These are phyloP conservation scores for Torymus auratus DNA, from an alignment of 2,888 invertebrate genomes.

Conservation along the genomic window DNA sequence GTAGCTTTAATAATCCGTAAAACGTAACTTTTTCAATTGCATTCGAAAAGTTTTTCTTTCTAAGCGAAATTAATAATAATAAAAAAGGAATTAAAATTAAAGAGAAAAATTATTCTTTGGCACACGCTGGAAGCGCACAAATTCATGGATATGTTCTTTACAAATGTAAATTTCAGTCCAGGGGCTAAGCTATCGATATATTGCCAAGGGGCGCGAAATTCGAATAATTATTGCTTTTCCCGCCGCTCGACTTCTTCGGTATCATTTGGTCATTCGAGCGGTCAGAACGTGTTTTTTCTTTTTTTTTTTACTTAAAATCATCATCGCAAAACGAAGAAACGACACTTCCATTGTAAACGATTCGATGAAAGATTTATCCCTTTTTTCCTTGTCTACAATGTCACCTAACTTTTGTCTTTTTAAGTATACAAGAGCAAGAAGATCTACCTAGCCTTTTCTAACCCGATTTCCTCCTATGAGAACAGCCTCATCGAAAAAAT, in stretches of 20 bases:
- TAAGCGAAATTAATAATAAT: too few relatives aligned
- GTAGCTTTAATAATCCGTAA: too few relatives aligned
- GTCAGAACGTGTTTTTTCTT: not conserved
- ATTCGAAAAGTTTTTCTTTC: not conserved
- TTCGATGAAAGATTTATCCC: too few relatives aligned
- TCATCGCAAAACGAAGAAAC: too few relatives aligned
- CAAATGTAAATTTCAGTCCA: conserved; percentile 46
- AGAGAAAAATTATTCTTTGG: conserved; percentile 60
- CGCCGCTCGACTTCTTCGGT: conserved; percentile 36
- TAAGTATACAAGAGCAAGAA: too few relatives aligned
- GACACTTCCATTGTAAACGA: too few relatives aligned
- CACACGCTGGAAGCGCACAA: conserved; percentile 64
- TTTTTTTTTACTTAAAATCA: not conserved
- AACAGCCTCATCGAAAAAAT: not conserved
- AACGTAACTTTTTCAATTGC: not conserved
- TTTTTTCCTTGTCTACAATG: too few relatives aligned
- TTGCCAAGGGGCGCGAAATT: conserved; percentile 20
- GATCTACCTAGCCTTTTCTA: too few relatives aligned
- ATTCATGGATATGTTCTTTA: conserved; percentile 63
- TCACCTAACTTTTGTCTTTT: too few relatives aligned
- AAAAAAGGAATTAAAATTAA: conserved; percentile 2
- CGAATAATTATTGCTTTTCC: conserved; percentile 48
- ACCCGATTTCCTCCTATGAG: conserved; percentile 2
- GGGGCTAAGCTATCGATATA: conserved; percentile 16
- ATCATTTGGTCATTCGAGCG: conserved; percentile 42